Conservation (phyloP, 2,888 invertebrate genomes). For the Habrosyne pyritoides region DNA sequence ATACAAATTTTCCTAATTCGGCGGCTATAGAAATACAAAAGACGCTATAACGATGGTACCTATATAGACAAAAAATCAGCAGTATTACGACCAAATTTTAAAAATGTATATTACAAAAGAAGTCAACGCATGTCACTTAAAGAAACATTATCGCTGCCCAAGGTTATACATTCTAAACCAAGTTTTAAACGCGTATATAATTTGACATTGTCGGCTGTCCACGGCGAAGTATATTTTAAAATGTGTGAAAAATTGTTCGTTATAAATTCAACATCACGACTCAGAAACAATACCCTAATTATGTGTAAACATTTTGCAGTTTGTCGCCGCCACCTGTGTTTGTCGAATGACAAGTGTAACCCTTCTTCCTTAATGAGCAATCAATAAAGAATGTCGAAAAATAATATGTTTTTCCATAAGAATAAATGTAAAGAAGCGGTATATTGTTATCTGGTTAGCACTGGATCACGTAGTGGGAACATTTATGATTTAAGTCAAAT, state of each 20-base stretch:
- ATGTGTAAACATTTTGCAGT: constrained; percentile 20
- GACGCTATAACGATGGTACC: neutral
- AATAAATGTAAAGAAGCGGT: too few relatives aligned
- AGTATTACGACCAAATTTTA: neutral
- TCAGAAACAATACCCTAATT: constrained; percentile 21
- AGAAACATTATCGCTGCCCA: constrained; percentile 14
- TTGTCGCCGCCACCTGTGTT: constrained; percentile 24
- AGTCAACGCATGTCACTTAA: constrained; percentile 8
- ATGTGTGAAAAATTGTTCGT: constrained; percentile 23
- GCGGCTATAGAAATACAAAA: neutral
- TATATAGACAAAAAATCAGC: neutral
- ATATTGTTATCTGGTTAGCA: too few relatives aligned
- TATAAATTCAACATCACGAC: constrained; percentile 10
- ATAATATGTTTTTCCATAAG: too few relatives aligned
- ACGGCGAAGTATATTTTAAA: constrained; percentile 6
- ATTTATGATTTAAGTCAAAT: too few relatives aligned
- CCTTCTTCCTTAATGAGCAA: constrained; percentile 13
- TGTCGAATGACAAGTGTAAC: constrained; percentile 17
- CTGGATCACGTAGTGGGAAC: too few relatives aligned
- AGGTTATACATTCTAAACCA: constrained; percentile 16
- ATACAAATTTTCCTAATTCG: neutral
- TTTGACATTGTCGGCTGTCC: constrained; percentile 15
- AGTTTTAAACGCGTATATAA: constrained; percentile 13
- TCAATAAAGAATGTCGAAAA: neutral
- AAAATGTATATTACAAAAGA: neutral